phyloP scores from a whole-genome alignment of 2,888 invertebrate genomes.

The Nomada ruficornis region DNA sequence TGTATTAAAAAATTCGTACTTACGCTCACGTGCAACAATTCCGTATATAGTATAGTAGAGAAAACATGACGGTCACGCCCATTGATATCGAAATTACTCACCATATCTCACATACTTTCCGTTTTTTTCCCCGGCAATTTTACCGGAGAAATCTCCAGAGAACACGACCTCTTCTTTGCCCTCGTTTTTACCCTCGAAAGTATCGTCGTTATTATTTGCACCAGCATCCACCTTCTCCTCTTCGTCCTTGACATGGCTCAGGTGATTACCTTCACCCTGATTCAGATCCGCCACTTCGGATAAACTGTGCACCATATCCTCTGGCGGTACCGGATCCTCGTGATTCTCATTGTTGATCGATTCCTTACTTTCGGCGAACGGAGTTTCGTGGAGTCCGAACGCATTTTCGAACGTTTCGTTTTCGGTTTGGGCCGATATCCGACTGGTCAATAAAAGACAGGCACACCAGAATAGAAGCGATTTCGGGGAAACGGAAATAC shows the following conservation, averaged over 20 bases:
- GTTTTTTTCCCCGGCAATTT: slow-evolving; percentile 61
- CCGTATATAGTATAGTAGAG: not conserved
- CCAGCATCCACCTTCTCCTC: not conserved
- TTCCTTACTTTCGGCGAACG: slow-evolving; percentile 37
- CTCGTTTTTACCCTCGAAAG: not conserved
- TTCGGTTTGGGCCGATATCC: slow-evolving; percentile 41
- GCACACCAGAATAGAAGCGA: slow-evolving; percentile 28
- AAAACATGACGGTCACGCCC: slow-evolving; percentile 76
- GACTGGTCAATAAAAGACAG: slow-evolving; percentile 10
- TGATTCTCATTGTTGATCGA: not conserved
- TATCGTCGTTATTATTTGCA: not conserved
- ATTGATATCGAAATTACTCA: slow-evolving; percentile 79
- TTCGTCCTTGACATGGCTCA: slow-evolving; percentile 8
- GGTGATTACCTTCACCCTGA: slow-evolving; percentile 10
- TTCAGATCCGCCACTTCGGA: slow-evolving; percentile 71
- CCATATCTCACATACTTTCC: slow-evolving; percentile 81
- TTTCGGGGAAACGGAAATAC: slow-evolving; percentile 38
- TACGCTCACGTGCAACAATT: slow-evolving; percentile 6
- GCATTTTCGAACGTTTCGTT: slow-evolving; percentile 73
- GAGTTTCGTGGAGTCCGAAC: slow-evolving; percentile 66
- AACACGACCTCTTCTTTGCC: slow-evolving; percentile 2
- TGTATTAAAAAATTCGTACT: not conserved
- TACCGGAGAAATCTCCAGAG: slow-evolving; percentile 51
- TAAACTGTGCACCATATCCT: not conserved
- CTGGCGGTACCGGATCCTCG: not conserved